These are phyloP conservation scores for Dromococcyx pavoninus DNA, from an alignment of 2,797 vertebrate species.

Conservation along the genomic window DNA sequence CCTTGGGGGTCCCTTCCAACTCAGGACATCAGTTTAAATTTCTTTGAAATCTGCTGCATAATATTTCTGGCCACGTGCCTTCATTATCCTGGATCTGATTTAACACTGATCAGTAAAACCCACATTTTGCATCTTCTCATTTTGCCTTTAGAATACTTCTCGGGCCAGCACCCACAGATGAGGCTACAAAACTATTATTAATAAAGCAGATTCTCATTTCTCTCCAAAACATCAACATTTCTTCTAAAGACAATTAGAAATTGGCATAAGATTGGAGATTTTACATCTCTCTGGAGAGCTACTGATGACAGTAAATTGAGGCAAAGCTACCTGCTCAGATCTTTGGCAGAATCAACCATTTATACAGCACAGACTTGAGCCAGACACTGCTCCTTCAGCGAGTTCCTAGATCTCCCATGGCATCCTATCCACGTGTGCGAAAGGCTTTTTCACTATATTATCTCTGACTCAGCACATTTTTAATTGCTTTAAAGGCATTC, in stretches of 20 bases:
- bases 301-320: not conserved
- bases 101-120: not conserved
- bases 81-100: not conserved
- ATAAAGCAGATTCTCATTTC: not conserved
- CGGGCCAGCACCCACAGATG: not conserved
- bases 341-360: not conserved
- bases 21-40: not conserved
- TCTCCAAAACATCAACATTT: not conserved
- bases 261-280: not conserved
- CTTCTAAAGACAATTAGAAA: not conserved
- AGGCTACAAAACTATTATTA: not conserved
- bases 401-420: not conserved
- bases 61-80: not conserved
- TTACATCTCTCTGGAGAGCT: not conserved
- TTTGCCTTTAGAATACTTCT: not conserved
- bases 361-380: not conserved
- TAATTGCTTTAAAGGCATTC: not conserved
- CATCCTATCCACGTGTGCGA: not conserved
- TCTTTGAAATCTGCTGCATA: not conserved
- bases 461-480: not conserved
- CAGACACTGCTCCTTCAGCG: not conserved
- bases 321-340: not conserved
- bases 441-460: not conserved
- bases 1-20: too few species aligned
- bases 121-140: not conserved